phyloP scores from a whole-genome alignment of 2,113 vertebrate species.

The Guaruba guarouba region DNA sequence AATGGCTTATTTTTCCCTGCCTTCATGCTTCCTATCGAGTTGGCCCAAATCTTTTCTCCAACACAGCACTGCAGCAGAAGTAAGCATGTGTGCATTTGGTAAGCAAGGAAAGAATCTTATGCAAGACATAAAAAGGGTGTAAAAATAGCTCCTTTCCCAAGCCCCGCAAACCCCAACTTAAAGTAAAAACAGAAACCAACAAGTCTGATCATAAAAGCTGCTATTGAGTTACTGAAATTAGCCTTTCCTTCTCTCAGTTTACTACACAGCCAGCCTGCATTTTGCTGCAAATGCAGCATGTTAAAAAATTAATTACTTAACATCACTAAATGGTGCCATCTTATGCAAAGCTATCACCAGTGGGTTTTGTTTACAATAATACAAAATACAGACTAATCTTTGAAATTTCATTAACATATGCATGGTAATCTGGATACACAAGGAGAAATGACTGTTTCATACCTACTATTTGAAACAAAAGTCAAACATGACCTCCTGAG shows the following conservation, averaged over 20 bases:
- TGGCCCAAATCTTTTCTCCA: background rate
- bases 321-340: background rate
- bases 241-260: background rate
- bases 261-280: background rate
- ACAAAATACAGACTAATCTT: background rate
- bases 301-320: background rate
- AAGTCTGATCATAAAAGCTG: background rate
- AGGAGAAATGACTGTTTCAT: background rate
- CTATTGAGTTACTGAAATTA: background rate
- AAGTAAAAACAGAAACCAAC: background rate
- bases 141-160: background rate
- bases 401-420: background rate
- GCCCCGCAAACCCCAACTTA: fast-evolving
- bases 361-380: background rate
- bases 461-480: background rate
- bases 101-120: background rate
- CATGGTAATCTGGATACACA: background rate
- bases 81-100: background rate
- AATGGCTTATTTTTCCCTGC: background rate
- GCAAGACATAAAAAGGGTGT: background rate
- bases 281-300: background rate
- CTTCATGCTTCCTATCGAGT: background rate
- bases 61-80: background rate
- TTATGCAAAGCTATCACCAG: background rate
- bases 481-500: background rate